Evolutionary conservation across 2,113 vertebrate species (phyloP), one percentile per base, ranked within the genome.

Genomic region (Pteronura brasiliensis): DNA sequence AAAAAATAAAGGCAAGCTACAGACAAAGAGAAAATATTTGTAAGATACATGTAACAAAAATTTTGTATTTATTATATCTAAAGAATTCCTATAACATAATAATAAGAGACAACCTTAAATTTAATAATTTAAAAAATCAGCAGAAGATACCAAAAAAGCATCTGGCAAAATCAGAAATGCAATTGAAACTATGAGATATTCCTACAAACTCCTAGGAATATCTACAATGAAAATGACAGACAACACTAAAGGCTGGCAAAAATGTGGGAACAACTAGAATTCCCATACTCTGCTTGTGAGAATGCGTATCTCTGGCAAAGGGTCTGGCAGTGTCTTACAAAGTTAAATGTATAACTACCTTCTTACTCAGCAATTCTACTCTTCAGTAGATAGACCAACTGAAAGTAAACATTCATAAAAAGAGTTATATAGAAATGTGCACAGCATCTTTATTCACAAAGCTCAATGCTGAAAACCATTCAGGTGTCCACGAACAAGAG

Each of bases 151-250:
- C 36, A 81, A 93, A 86, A 86, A 67, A 49, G 57, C 21, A 57
- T 57, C 63, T 80, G 39, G 80, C 8, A 39, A 86, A 86, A 91
- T 34, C 76, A n/a, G 42, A 88, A 95, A 95, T 12, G 13, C 86
- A 97, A 95, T 52, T 84, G 61, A 95, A 95, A 93, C 10, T 21
- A 85, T 1, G 13, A 93, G 87, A 77, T 69, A 77, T 52, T 86
- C 76, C 61, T 63, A 81, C 7, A 79, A 2, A 84, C 14, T 49
- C 25, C 42, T 72, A 84, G 36, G 94, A 94, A 92, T 84, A 52
- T 55, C 61, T 79, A 71, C 21, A 72, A 44, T 91, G 42, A 94
- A 84, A 92, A 96, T 39, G 20, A 57, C 1, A 83, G 31, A 71
- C 12, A 87, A 88, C 92, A 80, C 12, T 6, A 61, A 92, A 92